These are phyloP conservation scores for Dryas iulia DNA, from an alignment of 1,140 invertebrate genomes.

Conservation along the genomic window DNA sequence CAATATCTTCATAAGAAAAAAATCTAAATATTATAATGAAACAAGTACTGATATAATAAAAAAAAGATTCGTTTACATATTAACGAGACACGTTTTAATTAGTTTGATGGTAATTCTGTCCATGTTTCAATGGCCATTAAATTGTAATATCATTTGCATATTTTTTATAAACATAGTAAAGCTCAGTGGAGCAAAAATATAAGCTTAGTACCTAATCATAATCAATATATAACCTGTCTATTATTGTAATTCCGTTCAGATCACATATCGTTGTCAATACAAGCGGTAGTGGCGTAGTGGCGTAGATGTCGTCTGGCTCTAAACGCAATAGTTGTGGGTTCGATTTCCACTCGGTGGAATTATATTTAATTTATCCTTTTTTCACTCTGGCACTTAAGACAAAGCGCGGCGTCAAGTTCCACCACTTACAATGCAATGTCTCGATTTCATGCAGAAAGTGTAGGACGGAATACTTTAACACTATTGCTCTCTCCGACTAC, in stretches of 20 bases:
- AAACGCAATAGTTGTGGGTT: too few species aligned
- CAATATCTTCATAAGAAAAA: background rate
- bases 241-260: background rate
- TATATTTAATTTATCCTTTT: too few species aligned
- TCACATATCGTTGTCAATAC: too few species aligned
- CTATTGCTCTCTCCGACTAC: too few species aligned
- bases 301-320: too few species aligned
- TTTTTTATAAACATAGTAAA: background rate
- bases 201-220: background rate
- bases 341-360: too few species aligned
- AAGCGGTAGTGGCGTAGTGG: too few species aligned
- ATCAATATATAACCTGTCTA: background rate
- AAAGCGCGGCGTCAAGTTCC: too few species aligned
- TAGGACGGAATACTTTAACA: too few species aligned
- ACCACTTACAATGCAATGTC: too few species aligned
- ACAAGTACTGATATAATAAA: background rate
- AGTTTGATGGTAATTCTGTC: background rate
- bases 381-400: too few species aligned
- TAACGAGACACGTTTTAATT: background rate
- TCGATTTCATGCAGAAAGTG: too few species aligned
- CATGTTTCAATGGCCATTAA: background rate
- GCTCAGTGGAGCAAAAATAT: background rate
- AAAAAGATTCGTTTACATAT: conserved; percentile 1
- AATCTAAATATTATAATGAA: background rate
- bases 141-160: background rate